Evolutionary conservation across 2,113 vertebrate species (phyloP).

Genomic region (Solenodon paradoxus): DNA sequence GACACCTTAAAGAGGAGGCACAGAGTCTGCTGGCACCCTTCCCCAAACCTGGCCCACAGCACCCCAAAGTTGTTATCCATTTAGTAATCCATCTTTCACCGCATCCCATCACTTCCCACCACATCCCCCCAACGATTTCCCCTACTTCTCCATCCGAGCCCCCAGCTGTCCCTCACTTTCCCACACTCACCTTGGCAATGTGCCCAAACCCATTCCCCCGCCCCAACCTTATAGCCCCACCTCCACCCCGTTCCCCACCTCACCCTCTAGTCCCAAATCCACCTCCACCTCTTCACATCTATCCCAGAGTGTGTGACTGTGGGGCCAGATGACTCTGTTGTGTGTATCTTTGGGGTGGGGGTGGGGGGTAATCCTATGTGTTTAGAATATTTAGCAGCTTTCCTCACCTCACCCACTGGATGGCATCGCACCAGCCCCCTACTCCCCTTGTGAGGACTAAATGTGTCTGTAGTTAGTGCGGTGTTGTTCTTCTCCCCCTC

Average conservation of each 20-base stretch:
- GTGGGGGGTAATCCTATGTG: neutral
- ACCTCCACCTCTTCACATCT: neutral
- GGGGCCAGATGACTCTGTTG: neutral
- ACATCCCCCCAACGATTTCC: neutral
- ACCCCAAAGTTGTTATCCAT: neutral
- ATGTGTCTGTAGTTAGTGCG: neutral
- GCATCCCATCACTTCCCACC: neutral
- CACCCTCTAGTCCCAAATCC: neutral
- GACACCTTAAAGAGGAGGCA: neutral
- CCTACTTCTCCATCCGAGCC: neutral
- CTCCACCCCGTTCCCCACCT: neutral
- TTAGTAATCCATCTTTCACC: neutral
- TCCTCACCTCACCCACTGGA: neutral
- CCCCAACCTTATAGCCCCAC: neutral
- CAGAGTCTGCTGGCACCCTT: no score
- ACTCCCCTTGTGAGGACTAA: neutral
- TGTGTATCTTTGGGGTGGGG: no score
- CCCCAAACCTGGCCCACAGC: neutral
- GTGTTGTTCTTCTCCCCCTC: no score
- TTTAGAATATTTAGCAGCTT: neutral
- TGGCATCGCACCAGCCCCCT: rapidly evolving
- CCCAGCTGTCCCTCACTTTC: rapidly evolving
- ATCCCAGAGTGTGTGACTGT: neutral
- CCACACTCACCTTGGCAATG: neutral
- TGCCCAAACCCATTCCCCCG: neutral